Evolutionary conservation across 2,113 vertebrate species (phyloP).

Genomic region (Phalacrocorax brasilianus): DNA sequence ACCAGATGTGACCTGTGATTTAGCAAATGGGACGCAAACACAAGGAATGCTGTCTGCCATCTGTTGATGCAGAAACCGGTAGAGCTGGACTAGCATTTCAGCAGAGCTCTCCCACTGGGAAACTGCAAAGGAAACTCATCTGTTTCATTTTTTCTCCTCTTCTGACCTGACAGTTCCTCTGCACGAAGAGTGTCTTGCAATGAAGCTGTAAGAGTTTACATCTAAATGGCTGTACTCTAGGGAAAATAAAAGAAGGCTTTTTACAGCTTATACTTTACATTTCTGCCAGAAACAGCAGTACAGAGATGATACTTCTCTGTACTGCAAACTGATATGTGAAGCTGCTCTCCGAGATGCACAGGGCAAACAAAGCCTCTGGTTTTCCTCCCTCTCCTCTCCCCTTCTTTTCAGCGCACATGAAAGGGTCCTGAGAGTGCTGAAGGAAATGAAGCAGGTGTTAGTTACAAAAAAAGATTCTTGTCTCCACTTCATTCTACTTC

Average conservation of each 20-base stretch:
- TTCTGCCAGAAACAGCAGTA: not conserved
- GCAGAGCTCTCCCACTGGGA: constrained; percentile 57
- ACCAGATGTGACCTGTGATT: constrained; percentile 84
- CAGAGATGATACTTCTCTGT: not conserved
- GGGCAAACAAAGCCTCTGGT: not conserved
- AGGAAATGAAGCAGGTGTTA: constrained; percentile 57
- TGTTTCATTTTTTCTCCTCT: constrained; percentile 49
- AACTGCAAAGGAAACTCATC: constrained; percentile 63
- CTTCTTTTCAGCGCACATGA: not conserved
- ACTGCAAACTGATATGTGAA: not conserved
- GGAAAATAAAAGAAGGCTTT: constrained; percentile 32
- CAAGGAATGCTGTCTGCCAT: constrained; percentile 77
- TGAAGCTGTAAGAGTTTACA: constrained; percentile 50
- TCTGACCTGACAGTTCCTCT: constrained; percentile 66
- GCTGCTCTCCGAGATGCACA: not conserved
- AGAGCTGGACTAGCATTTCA: constrained; percentile 67
- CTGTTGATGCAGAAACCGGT: constrained; percentile 79
- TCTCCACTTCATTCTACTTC: not conserved
- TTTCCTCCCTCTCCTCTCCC: not conserved
- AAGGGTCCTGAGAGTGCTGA: not conserved
- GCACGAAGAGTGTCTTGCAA: constrained; percentile 4
- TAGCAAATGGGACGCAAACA: constrained; percentile 73
- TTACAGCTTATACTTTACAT: constrained; percentile 12
- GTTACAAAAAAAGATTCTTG: constrained; percentile 35
- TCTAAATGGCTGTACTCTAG: constrained; percentile 19